phyloP scores from a whole-genome alignment of 2,888 invertebrate genomes.

The Tiphia femorata region DNA sequence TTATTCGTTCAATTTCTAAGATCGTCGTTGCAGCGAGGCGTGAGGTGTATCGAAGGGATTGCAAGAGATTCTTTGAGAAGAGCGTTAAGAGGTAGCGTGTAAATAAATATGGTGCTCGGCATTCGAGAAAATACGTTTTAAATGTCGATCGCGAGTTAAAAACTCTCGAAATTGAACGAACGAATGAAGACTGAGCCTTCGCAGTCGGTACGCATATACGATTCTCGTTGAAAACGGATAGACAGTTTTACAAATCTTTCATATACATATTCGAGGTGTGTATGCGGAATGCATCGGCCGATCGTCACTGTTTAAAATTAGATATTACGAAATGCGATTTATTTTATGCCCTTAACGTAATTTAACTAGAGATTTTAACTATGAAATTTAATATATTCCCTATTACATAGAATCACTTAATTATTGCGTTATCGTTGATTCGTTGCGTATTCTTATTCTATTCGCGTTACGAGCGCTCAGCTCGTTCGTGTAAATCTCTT shows the following conservation, averaged over 20 bases:
- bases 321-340: too few relatives aligned
- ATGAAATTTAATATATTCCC: conserved; percentile 38
- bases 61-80: background rate
- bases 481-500: conserved; percentile 2
- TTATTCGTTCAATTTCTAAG: background rate
- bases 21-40: background rate
- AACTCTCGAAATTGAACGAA: too few relatives aligned
- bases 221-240: background rate
- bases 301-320: too few relatives aligned
- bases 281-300: too few relatives aligned
- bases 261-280: background rate
- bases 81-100: background rate
- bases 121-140: background rate
- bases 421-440: conserved; percentile 15
- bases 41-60: background rate
- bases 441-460: conserved; percentile 5
- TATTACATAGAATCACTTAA: too few relatives aligned
- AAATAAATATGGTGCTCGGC: background rate
- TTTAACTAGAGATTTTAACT: conserved; percentile 41
- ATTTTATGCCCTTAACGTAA: conserved; percentile 34
- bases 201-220: conserved; percentile 6
- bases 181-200: background rate
- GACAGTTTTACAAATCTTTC: conserved; percentile 9
- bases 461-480: conserved; percentile 5
- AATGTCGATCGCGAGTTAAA: background rate